These are phyloP conservation scores for Nomada fabriciana DNA, from an alignment of 2,888 invertebrate genomes.

Conservation along the genomic window DNA sequence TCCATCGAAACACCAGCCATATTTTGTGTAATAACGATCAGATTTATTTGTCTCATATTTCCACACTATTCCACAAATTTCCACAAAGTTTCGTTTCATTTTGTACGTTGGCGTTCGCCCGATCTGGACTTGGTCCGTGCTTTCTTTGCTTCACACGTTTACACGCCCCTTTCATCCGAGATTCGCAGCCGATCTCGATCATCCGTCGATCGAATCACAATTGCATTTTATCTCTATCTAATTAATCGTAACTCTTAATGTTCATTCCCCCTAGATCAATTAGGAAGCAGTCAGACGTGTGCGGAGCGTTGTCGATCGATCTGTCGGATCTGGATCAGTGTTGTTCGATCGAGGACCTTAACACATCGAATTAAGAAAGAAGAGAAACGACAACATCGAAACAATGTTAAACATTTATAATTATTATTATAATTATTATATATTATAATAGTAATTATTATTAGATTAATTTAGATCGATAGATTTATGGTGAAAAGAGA, in stretches of 20 bases:
- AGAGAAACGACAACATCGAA: too few relatives aligned
- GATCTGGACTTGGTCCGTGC: conserved; percentile 41
- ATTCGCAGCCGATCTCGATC: conserved; percentile 17
- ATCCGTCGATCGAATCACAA: conserved; percentile 59
- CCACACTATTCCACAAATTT: neutral
- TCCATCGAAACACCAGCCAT: conserved; percentile 35
- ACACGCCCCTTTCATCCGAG: conserved; percentile 16
- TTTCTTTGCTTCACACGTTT: conserved; percentile 25
- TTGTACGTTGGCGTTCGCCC: conserved; percentile 16
- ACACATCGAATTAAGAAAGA: too few relatives aligned
- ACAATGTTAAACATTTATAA: too few relatives aligned
- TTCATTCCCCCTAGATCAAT: conserved; percentile 34
- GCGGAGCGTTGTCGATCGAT: conserved; percentile 45
- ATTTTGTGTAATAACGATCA: conserved; percentile 6
- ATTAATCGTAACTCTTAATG: conserved; percentile 39
- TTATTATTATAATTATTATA: too few relatives aligned
- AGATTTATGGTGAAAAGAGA: too few relatives aligned
- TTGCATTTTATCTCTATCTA: conserved; percentile 59
- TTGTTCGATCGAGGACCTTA: neutral
- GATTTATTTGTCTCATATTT: neutral
- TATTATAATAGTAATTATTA: too few relatives aligned
- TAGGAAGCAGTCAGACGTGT: conserved; percentile 63
- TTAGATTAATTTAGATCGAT: too few relatives aligned
- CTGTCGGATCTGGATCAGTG: conserved; percentile 15
- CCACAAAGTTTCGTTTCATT: neutral